A percentile compares a stretch with the other conserved stretches of the same genome.
phyloP scores from a whole-genome alignment of 2,797 vertebrate species.

The Onychomys torridus region DNA sequence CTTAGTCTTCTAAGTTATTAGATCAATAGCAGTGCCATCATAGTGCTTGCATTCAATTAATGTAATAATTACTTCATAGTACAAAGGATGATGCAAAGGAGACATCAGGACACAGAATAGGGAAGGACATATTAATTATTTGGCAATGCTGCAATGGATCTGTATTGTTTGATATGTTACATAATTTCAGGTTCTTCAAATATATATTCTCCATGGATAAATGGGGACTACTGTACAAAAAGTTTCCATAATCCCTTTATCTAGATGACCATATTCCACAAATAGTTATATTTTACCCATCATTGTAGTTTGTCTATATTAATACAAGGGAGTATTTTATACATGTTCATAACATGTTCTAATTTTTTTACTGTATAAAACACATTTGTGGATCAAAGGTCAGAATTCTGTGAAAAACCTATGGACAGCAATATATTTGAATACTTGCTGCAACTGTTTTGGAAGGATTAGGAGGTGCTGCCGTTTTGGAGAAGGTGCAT shows the following conservation, averaged over 20 bases:
- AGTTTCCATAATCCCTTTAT: constrained; percentile 22
- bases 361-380: constrained; percentile 26
- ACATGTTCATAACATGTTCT: not conserved
- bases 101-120: not conserved
- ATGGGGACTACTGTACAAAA: not conserved
- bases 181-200: not conserved
- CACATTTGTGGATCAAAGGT: not conserved
- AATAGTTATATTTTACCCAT: not conserved
- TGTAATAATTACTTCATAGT: not conserved
- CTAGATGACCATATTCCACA: not conserved
- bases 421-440: not conserved
- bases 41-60: not conserved
- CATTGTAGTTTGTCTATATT: not conserved
- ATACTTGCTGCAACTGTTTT: not conserved
- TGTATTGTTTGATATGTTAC: not conserved
- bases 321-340: not conserved
- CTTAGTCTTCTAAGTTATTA: not conserved
- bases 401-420: constrained; percentile 1
- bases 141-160: not conserved
- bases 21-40: not conserved
- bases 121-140: not conserved
- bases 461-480: not conserved
- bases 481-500: not conserved
- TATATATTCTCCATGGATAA: not conserved
- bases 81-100: not conserved